Evolutionary conservation across 1,140 invertebrate genomes (phyloP), one percentile per base, ranked within the genome.

Genomic region (Eurosta solidaginis): DNA sequence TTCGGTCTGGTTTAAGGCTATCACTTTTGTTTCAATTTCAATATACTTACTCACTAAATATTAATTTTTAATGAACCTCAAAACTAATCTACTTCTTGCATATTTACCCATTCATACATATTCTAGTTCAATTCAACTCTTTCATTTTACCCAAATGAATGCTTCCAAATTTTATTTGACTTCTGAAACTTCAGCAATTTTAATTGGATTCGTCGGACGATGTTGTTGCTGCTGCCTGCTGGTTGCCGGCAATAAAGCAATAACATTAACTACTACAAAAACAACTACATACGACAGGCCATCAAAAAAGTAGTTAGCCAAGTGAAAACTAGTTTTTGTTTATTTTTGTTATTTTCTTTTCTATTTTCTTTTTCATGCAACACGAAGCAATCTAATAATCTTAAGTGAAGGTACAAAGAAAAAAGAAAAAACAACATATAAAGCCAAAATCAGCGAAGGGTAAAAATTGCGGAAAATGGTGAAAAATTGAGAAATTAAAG

Each of bases 121-220:
- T 68, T 68, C 22, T 9, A 42, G 12, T 33, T 68, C 9, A 36
- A 40, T 17, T 36, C 29, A 27, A 54, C n/a, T n/a, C n/a, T n/a
- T 9, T 40, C 59, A 22, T 68, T 40, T 22, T 40, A 40, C 14
- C 59, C 36, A 68, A 27, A 68, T 68, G 33, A 20, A 20, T 33
- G n/a, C n/a, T 52, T 52, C 25, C 59, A 40, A 68, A 59, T 33
- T 40, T 68, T 68, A 68, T 68, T 68, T 68, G 59, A 68, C 33
- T 68, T 68, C 59, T 33, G n/a, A 68, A 68, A n/a, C 59, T 68
- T 68, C 33, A 68, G 40, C 59, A 33, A 68, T 68, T 68, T 68
- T 68, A 68, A 68, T 68, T 68, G 59, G 33, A 68, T 68, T 68
- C 59, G 33, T 68, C 59, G 36, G 59, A 5, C 59, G n/a, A 6